These are phyloP conservation scores for Adineta ricciae DNA, from an alignment of 2,888 invertebrate species.

Conservation along the genomic window DNA sequence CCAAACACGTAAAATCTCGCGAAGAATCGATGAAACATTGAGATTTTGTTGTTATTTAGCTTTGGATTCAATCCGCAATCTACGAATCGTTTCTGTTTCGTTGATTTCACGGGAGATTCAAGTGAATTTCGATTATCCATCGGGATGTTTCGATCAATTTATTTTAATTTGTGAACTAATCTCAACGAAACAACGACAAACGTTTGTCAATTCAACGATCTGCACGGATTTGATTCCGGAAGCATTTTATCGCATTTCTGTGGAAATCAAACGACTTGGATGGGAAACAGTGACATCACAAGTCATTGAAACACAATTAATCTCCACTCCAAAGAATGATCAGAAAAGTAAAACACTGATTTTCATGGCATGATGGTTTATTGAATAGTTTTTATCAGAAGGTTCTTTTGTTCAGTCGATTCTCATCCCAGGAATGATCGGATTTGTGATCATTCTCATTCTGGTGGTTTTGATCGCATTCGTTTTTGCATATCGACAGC, in stretches of 20 bases:
- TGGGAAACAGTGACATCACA: neutral
- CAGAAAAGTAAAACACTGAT: neutral
- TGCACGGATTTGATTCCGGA: neutral
- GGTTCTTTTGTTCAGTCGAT: neutral
- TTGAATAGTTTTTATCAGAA: neutral
- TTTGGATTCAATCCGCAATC: neutral
- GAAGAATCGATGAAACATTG: neutral
- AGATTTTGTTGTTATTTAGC: neutral
- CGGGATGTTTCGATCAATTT: neutral
- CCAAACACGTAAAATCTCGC: neutral
- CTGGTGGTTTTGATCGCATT: neutral
- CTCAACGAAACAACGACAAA: neutral
- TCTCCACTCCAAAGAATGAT: neutral
- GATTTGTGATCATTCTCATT: neutral
- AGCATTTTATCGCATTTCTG: neutral
- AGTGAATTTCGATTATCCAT: neutral
- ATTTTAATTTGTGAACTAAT: neutral
- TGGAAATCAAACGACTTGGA: neutral
- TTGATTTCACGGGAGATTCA: neutral
- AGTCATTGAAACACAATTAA: neutral
- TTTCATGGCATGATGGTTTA: too few species aligned
- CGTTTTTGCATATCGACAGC: neutral
- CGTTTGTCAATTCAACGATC: neutral
- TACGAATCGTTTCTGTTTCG: neutral
- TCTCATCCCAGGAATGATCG: neutral